Evolutionary conservation across 2,113 vertebrate species (phyloP), one percentile per base, ranked within the genome.

Genomic region (Saimiri boliviensis): DNA sequence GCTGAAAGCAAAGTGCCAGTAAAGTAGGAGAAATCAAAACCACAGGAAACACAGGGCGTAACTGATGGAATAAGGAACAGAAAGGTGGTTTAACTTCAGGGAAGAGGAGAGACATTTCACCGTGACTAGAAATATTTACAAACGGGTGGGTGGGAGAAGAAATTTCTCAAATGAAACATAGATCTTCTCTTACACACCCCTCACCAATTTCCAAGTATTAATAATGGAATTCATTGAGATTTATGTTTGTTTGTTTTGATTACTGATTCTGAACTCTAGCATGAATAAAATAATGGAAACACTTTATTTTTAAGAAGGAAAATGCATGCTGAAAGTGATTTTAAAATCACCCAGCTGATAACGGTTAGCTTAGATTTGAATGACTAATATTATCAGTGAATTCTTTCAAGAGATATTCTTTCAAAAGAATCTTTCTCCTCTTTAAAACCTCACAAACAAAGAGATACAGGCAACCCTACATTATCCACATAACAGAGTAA

Each of bases 401-500:
- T 73, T 54, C 49, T 56, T 95, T 84, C 49, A 93, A 92, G 56
- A 71, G 60, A 63, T 63, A 90, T 77, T 47, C 47, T 54, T 95
- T 81, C 63, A 93, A 89, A 45, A 71, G 49, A n/a, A 70, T 68
- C 80, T 90, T 89, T 87, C 3, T n/a, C 86, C n/a, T 91, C 13
- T 82, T 93, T 79, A 84, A 93, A 95, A 20, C 92, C 91, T 14
- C 60, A 63, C 60, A 14, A 82, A 91, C 63, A 68, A 87, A 35
- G 23, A 92, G 42, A 81, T 9, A 87, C 0, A 63, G n/a, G 63
- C n/a, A 81, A 84, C 3, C 35, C 40, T 37, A 93, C 49, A 84
- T 76, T 91, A 93, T 47, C 25, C 82, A 95, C 42, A 89, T 86
- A 87, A 92, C 35, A 90, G 90, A 93, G 77, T 73, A 89, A 96